phyloP scores from a whole-genome alignment of 2,888 invertebrate species.

The Endotricha flammealis region DNA sequence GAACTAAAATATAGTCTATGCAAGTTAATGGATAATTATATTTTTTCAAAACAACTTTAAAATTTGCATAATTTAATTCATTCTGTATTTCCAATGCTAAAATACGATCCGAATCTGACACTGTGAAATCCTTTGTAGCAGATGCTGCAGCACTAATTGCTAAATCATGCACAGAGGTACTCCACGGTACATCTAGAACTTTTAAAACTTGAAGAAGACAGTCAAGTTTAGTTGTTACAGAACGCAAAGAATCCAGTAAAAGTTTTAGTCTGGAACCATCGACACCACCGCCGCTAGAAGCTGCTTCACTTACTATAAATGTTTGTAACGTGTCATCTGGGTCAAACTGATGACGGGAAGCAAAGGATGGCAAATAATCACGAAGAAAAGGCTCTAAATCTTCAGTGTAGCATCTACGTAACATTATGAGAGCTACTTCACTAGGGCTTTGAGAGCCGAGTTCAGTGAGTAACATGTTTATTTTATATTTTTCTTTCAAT shows the following conservation, averaged over 20 bases:
- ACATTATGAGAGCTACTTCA: slow-evolving; percentile 67
- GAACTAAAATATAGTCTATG: slow-evolving; percentile 55
- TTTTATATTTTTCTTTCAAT: slow-evolving; percentile 65
- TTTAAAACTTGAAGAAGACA: slow-evolving; percentile 64
- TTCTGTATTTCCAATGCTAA: slow-evolving; percentile 60
- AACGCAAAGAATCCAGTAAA: slow-evolving; percentile 53
- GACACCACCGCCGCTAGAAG: slow-evolving; percentile 56
- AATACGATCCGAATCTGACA: slow-evolving; percentile 48
- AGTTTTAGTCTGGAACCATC: slow-evolving; percentile 58
- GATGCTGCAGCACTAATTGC: slow-evolving; percentile 53
- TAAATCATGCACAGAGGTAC: slow-evolving; percentile 43
- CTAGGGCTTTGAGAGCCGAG: slow-evolving; percentile 56
- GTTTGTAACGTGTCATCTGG: slow-evolving; percentile 57
- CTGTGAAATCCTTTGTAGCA: slow-evolving; percentile 53
- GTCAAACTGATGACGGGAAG: slow-evolving; percentile 58
- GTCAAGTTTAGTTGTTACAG: slow-evolving; percentile 51
- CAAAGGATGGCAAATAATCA: slow-evolving; percentile 60
- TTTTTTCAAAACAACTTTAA: slow-evolving; percentile 67
- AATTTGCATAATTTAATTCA: slow-evolving; percentile 62
- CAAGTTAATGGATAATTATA: slow-evolving; percentile 63
- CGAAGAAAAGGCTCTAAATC: slow-evolving; percentile 59
- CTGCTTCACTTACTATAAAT: slow-evolving; percentile 65
- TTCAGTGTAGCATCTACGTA: slow-evolving; percentile 71
- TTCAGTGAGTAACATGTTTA: slow-evolving; percentile 64
- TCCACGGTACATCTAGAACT: slow-evolving; percentile 68